Base-by-base conservation (phyloP, 2,888 invertebrate species). In the Dermolepida albohirtum region DNA sequence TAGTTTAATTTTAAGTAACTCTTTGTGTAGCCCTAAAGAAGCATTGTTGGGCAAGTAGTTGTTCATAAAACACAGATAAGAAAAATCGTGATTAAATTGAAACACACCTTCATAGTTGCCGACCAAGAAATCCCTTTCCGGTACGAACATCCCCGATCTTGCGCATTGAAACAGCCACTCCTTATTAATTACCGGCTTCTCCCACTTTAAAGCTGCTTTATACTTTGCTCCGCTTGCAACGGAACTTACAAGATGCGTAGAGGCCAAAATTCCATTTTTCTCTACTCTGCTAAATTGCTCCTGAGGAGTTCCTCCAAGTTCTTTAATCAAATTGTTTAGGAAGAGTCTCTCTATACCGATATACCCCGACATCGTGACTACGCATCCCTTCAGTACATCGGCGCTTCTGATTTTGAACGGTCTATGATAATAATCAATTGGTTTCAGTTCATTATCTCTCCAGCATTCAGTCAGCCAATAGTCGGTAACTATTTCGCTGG, bases 131-230 rank as follows among this genome's bases (percentile, higher is more conserved):
- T 80, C 80, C 0, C 75, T 79, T 78, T 89, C 91, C 34, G 87
- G 80, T 1, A 90, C 84, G 47, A 86, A 82, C 11, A 78, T 77
- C 0, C 89, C 89, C 0, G 82, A 79, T 50, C 79, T 78, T 11
- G 89, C 90, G 80, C 95, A 95, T 29, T 87, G 87, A 50, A 92
- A 78, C 55, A 96, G 79, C 96, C 96, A 97, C 8, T 88, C 84
- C 8, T 90, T 89, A 0, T 82, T 88, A 0, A 97, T 91, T 0
- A 92, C 92, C 0, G 95, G 96, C 67, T 95, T 84, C 10, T 88
- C 88, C 97, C 97, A 97, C 80, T 93, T 94, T 0, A 92, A 76
- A 0, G 94, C 93, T 0, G 95, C 96, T 44, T 85, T 85, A 79
- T 93, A 93, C 79, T 96, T 97, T 74, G 92, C 92, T 0, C 96